Evolutionary conservation across 2,888 invertebrate genomes (phyloP).

Genomic region (Dynastes tityus): DNA sequence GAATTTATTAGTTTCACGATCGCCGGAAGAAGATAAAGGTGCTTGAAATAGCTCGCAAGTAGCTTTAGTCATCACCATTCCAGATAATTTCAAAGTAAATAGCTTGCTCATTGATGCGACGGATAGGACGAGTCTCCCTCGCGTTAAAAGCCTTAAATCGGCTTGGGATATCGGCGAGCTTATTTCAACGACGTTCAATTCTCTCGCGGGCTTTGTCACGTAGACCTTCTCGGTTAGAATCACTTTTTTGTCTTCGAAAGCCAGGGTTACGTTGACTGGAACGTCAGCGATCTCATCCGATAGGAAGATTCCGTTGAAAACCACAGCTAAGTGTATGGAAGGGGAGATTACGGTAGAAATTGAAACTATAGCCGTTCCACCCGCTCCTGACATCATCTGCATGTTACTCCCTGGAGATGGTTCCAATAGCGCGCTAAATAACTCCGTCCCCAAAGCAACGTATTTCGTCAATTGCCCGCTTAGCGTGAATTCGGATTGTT

Average conservation of each 20-base stretch:
- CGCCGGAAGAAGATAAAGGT: slow-evolving; percentile 73
- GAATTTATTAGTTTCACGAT: slow-evolving; percentile 62
- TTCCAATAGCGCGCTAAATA: slow-evolving; percentile 85
- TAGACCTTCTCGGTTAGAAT: slow-evolving; percentile 81
- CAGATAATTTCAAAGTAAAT: slow-evolving; percentile 78
- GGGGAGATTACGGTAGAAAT: slow-evolving; percentile 86
- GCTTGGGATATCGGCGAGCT: slow-evolving; percentile 84
- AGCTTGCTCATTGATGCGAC: slow-evolving; percentile 81
- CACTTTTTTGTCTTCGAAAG: slow-evolving; percentile 81
- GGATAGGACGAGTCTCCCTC: slow-evolving; percentile 82
- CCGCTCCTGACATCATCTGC: slow-evolving; percentile 76
- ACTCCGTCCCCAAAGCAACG: slow-evolving; percentile 84
- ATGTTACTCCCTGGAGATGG: slow-evolving; percentile 76
- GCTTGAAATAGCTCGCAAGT: slow-evolving; percentile 88
- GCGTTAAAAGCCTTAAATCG: slow-evolving; percentile 82
- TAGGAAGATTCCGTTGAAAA: slow-evolving; percentile 87
- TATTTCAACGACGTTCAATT: slow-evolving; percentile 85
- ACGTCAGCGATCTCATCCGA: slow-evolving; percentile 78
- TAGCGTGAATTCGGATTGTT: slow-evolving; percentile 79
- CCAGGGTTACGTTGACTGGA: slow-evolving; percentile 80
- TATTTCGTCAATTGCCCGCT: slow-evolving; percentile 84
- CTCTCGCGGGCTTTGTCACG: slow-evolving; percentile 82
- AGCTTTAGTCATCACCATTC: slow-evolving; percentile 81
- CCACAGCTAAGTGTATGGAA: slow-evolving; percentile 84
- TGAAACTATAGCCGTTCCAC: slow-evolving; percentile 90